Evolutionary conservation across 2,113 vertebrate genomes (phyloP).

Genomic region (Larimichthys crocea): DNA sequence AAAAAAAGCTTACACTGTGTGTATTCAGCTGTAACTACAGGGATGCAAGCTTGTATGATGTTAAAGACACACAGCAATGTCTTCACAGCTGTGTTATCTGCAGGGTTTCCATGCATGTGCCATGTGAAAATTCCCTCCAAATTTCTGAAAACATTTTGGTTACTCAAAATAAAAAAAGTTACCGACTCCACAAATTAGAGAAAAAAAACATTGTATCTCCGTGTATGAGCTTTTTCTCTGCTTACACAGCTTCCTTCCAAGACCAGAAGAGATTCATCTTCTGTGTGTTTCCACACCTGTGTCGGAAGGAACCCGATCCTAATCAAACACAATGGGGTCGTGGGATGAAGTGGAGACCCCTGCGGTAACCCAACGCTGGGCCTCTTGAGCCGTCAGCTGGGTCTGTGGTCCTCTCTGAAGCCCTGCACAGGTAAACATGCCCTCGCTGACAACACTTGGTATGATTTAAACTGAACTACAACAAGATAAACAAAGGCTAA

Average conservation of each 20-base stretch:
- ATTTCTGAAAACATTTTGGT: conserved; percentile 14
- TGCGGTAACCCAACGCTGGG: conserved; percentile 41
- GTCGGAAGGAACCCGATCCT: conserved; percentile 51
- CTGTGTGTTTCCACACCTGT: conserved; percentile 25
- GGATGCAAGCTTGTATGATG: conserved; percentile 17
- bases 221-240: neutral
- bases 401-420: conserved; percentile 10
- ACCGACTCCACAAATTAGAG: neutral
- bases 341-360: conserved; percentile 47
- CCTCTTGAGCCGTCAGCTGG: conserved; percentile 28
- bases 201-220: neutral
- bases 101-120: conserved; percentile 1
- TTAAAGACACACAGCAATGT: conserved; percentile 23
- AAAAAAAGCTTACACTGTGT: neutral
- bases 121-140: neutral
- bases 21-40: conserved; percentile 45
- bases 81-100: conserved; percentile 52
- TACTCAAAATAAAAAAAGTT: neutral
- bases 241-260: conserved; percentile 11
- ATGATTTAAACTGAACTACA: neutral
- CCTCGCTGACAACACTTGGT: neutral
- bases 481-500: neutral
- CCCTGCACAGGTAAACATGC: conserved; percentile 1
- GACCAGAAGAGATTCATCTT: conserved; percentile 35
- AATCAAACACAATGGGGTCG: conserved; percentile 62